phyloP scores from a whole-genome alignment of 2,113 vertebrate genomes.

The Cranoglanis bouderius region DNA sequence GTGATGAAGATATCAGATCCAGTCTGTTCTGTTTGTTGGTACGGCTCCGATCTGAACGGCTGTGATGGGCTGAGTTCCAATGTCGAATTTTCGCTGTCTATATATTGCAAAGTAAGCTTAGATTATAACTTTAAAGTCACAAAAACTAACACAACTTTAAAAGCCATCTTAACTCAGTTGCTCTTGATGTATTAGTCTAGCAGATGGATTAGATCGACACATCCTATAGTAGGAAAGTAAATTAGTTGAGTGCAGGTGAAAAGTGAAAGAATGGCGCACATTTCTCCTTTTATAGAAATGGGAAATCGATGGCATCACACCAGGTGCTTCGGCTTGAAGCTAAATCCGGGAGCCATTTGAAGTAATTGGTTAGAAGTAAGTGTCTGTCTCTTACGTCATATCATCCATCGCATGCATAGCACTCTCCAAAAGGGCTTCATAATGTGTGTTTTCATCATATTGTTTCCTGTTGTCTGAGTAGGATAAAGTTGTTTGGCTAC shows the following conservation, averaged over 20 bases:
- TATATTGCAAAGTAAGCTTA: neutral
- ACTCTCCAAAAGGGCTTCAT: conserved; percentile 2
- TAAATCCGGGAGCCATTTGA: conserved; percentile 61
- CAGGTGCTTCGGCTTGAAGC: conserved; percentile 54
- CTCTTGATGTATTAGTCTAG: neutral
- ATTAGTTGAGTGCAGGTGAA: neutral
- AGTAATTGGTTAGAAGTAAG: conserved; percentile 56
- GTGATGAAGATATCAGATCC: conserved; percentile 44
- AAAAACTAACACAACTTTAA: conserved; percentile 15
- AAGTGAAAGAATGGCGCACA: conserved; percentile 26
- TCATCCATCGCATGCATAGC: conserved; percentile 40
- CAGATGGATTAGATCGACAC: conserved; percentile 1
- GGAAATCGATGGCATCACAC: conserved; percentile 67
- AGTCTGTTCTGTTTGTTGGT: neutral
- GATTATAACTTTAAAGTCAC: neutral
- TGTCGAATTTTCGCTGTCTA: neutral
- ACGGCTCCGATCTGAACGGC: neutral
- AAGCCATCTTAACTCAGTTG: neutral
- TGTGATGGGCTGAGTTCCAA: neutral
- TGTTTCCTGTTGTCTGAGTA: conserved; percentile 55
- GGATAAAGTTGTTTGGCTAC: conserved; percentile 61
- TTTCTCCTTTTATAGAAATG: conserved; percentile 68
- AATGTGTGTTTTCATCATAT: conserved; percentile 24
- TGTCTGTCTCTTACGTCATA: conserved; percentile 45
- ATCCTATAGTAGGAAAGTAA: conserved; percentile 12